These are phyloP conservation scores for Psylliodes chrysocephalus DNA, from an alignment of 2,888 invertebrate genomes.

Conservation along the genomic window DNA sequence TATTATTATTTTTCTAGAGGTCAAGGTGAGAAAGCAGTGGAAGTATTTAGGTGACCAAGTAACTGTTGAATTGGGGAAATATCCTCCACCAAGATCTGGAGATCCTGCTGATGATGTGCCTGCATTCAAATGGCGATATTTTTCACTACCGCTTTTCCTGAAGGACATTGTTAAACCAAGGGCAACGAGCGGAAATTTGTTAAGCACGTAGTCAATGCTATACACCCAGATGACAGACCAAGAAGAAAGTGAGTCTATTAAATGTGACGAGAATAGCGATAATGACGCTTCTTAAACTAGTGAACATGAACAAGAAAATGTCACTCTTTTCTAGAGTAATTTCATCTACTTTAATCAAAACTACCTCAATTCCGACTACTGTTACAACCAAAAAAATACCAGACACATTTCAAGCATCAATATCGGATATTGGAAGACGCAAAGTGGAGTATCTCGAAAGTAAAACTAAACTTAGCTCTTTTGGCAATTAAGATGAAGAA, in stretches of 20 bases:
- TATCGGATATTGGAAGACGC: conserved; percentile 16
- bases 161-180: conserved; percentile 29
- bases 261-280: conserved; percentile 4
- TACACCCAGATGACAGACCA: not conserved
- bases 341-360: not conserved
- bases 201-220: not conserved
- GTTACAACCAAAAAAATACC: conserved; percentile 4
- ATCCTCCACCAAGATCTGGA: conserved; percentile 13
- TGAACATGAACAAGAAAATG: conserved; percentile 13
- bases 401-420: conserved; percentile 6
- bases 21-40: too few species aligned
- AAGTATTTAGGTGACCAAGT: conserved; percentile 27
- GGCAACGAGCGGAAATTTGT: not conserved
- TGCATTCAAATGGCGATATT: conserved; percentile 23
- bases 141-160: conserved; percentile 9
- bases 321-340: not conserved
- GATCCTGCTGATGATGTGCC: not conserved
- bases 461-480: too few species aligned
- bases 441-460: conserved; percentile 19
- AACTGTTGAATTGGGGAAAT: conserved; percentile 18
- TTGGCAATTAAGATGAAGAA: too few species aligned
- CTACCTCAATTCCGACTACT: not conserved
- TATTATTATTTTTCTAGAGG: too few species aligned
- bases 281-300: conserved; percentile 10
- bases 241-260: not conserved